These are phyloP conservation scores for Scaptomyza flava DNA, from an alignment of 2,888 invertebrate genomes.

Conservation along the genomic window DNA sequence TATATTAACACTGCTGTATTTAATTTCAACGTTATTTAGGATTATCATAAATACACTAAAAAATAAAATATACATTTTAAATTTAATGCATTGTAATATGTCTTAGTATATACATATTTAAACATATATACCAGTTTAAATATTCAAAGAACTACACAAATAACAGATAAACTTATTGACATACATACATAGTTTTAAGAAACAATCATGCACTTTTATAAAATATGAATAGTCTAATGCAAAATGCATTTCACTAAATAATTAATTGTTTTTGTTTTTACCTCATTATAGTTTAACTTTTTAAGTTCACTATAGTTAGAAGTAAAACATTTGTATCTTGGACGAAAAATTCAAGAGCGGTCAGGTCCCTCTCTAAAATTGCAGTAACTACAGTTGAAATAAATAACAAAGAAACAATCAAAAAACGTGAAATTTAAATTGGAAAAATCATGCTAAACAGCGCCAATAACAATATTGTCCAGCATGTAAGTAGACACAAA, in stretches of 20 bases:
- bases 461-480: conserved; percentile 74
- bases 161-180: background rate
- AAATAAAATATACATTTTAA: background rate
- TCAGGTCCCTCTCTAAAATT: conserved; percentile 18
- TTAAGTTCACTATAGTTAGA: conserved; percentile 21
- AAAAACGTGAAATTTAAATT: conserved; percentile 60
- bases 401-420: conserved; percentile 28
- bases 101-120: background rate
- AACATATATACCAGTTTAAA: background rate
- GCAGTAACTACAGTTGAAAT: conserved; percentile 18
- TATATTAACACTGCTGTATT: background rate
- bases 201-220: conserved; percentile 17
- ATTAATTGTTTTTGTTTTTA: conserved; percentile 10
- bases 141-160: conserved; percentile 3
- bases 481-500: conserved; percentile 75
- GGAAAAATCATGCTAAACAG: conserved; percentile 74
- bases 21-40: background rate
- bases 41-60: too few species aligned
- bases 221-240: conserved; percentile 15
- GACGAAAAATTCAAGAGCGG: conserved; percentile 15
- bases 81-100: background rate
- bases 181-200: conserved; percentile 1
- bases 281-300: conserved; percentile 14
- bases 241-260: conserved; percentile 11
- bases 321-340: conserved; percentile 4